These are phyloP conservation scores for Boulengeromyrus knoepffleri DNA, from an alignment of 2,113 vertebrate species.

Conservation along the genomic window DNA sequence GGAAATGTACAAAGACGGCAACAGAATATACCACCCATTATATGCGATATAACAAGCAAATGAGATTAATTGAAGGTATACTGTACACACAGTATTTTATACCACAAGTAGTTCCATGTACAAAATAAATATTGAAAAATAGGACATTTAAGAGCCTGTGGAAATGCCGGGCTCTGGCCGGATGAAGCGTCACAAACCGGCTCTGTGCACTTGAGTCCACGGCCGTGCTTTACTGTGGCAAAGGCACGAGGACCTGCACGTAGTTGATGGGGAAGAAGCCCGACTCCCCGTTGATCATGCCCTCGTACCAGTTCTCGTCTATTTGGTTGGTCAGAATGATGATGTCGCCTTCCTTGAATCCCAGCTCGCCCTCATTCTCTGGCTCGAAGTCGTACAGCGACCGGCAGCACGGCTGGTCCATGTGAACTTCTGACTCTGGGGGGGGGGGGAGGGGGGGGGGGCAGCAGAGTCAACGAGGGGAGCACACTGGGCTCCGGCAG, in stretches of 20 bases:
- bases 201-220: conserved; percentile 32
- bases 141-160: conserved; percentile 61
- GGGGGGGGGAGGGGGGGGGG: neutral
- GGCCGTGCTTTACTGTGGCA: conserved; percentile 68
- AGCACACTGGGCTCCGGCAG: neutral
- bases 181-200: conserved; percentile 52
- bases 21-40: conserved; percentile 27
- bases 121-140: conserved; percentile 75
- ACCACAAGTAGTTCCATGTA: conserved; percentile 39
- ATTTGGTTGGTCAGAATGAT: conserved; percentile 90
- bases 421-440: conserved; percentile 57
- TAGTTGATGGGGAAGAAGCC: conserved; percentile 95
- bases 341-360: conserved; percentile 90
- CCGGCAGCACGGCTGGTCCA: conserved; percentile 88
- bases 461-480: neutral
- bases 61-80: conserved; percentile 45
- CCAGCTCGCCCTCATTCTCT: conserved; percentile 88
- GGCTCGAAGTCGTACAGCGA: conserved; percentile 88
- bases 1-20: conserved; percentile 40
- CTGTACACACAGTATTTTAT: conserved; percentile 26
- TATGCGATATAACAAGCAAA: conserved; percentile 44
- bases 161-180: conserved; percentile 61
- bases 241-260: conserved; percentile 80
- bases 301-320: conserved; percentile 95
- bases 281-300: conserved; percentile 77